Evolutionary conservation across 2,888 invertebrate genomes (phyloP), one percentile per base, ranked within the genome.

Genomic region (Laspeyria flexula): DNA sequence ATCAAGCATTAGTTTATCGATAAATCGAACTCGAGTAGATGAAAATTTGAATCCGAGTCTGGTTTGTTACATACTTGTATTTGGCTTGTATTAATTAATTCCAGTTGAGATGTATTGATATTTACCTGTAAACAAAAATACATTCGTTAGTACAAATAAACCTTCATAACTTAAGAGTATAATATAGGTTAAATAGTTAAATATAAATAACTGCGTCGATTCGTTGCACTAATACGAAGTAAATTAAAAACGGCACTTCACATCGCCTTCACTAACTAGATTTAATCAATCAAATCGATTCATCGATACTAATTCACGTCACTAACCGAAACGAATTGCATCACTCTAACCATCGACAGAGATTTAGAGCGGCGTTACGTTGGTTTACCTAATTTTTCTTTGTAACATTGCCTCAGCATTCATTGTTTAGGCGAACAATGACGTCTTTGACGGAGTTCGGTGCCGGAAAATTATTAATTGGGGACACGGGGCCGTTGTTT

Each of bases 361-460:
- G 81, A 83, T 86, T 85, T 81, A 74, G 82, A 69, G 73, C 73
- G 73, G 66, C 61, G 77, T 79, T 81, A 77, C 81, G 82, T 75
- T 69, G 75, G 78, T 82, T 86, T 82, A 81, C 84, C 83, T 77
- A 86, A 85, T 84, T 89, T 84, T 84, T 84, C 84, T 80, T 82
- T 79, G 79, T 60, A 69, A 68, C 75, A 73, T 73, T 75, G 72
- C 67, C 75, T 62, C 71, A 72, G 65, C 75, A 76, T 77, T 77
- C 80, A 81, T 87, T 85, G 85, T 86, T 79, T 78, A 68, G 64
- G 45, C 44, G 71, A 79, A 86, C 86, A 86, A 86, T 84, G 75
- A 75, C 55, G 55, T 47, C 75, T 75, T 74, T 72, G 73, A 75
- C 65, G 64, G 53, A 48, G 68, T 58, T 71, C 60, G 52, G 65